Evolutionary conservation across 2,113 vertebrate genomes (phyloP).

Genomic region (Pongo abelii): DNA sequence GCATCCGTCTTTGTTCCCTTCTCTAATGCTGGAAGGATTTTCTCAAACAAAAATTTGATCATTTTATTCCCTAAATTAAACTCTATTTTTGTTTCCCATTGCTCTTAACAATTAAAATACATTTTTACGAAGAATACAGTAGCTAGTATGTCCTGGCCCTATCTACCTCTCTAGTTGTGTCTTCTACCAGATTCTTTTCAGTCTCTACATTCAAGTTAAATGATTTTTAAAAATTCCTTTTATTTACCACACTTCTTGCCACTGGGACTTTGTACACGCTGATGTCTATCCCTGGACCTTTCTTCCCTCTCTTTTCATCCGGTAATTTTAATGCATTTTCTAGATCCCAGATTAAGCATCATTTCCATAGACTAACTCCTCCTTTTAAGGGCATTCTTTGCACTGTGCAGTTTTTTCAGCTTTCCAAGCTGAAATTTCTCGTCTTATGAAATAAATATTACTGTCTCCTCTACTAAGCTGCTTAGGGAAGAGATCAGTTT

Average conservation of each 20-base stretch:
- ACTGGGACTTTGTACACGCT: neutral
- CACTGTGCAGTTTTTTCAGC: slow-evolving; percentile 1
- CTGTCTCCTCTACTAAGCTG: neutral
- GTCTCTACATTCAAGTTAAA: neutral
- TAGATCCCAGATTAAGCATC: neutral
- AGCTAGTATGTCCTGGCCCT: neutral
- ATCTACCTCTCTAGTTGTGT: neutral
- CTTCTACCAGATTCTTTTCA: neutral
- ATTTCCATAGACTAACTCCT: neutral
- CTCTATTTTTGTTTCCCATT: neutral
- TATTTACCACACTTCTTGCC: neutral
- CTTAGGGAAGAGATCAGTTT: slow-evolving; percentile 1
- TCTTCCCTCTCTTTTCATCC: neutral
- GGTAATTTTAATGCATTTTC: neutral
- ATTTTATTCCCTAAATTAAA: neutral
- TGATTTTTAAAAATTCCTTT: neutral
- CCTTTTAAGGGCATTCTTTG: neutral
- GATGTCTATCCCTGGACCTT: neutral
- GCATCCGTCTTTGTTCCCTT: neutral
- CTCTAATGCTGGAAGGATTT: neutral
- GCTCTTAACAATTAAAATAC: neutral
- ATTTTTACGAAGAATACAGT: neutral
- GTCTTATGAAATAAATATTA: slow-evolving; percentile 34
- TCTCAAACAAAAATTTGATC: neutral
- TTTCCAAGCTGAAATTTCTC: slow-evolving; percentile 51